phyloP scores from a whole-genome alignment of 2,888 invertebrate genomes.

The Blera fallax region DNA sequence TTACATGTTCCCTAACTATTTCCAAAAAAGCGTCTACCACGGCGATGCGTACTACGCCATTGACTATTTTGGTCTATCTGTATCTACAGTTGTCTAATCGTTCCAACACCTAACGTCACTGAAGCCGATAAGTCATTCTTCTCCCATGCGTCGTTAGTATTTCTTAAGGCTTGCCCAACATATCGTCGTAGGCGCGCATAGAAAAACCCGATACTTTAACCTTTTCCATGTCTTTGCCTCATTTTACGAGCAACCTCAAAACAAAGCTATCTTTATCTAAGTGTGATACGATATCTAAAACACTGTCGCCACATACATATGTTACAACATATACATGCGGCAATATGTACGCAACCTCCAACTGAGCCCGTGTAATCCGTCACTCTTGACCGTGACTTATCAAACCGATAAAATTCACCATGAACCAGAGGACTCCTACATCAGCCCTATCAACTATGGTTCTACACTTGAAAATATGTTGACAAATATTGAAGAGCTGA shows the following conservation, averaged over 20 bases:
- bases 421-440: not conserved
- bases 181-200: not conserved
- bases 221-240: not conserved
- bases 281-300: not conserved
- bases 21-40: too few species aligned
- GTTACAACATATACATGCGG: not conserved
- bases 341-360: not conserved
- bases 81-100: not conserved
- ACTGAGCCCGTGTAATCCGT: not conserved
- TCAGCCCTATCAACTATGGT: not conserved
- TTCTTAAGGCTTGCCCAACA: not conserved
- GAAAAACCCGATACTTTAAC: not conserved
- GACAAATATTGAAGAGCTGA: constrained; percentile 1
- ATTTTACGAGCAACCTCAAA: not conserved
- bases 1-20: too few species aligned
- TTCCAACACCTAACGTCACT: not conserved
- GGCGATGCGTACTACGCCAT: not conserved
- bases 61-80: not conserved
- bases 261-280: not conserved
- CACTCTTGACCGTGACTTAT: constrained; percentile 23
- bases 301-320: not conserved
- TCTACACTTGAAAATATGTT: constrained; percentile 5
- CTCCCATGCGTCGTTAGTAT: not conserved
- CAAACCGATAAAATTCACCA: constrained; percentile 4
- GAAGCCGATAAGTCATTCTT: not conserved